phyloP scores from a whole-genome alignment of 1,140 invertebrate genomes.

The Gonioctena quinquepunctata region DNA sequence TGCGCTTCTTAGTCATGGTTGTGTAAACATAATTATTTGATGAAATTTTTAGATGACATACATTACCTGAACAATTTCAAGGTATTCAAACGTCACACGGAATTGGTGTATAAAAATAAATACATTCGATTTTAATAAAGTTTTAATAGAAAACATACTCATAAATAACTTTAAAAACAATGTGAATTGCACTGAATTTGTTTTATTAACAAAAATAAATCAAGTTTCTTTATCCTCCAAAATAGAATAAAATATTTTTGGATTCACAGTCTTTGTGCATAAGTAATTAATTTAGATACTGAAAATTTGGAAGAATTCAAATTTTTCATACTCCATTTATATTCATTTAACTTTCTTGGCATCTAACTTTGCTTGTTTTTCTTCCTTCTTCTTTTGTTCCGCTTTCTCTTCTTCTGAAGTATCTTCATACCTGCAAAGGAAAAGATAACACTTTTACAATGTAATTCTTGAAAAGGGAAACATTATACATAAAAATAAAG shows the following conservation, averaged over 20 bases:
- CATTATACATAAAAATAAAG: no score
- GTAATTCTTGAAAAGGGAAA: no score
- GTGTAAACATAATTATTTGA: no score
- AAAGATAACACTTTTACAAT: no score
- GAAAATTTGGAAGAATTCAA: constrained; percentile 12
- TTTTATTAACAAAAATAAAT: background rate
- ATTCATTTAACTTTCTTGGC: constrained; percentile 26
- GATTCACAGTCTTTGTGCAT: constrained; percentile 16
- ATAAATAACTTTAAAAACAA: constrained; percentile 24
- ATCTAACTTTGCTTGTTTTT: constrained; percentile 29
- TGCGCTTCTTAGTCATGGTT: no score
- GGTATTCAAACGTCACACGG: no score
- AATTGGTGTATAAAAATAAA: background rate
- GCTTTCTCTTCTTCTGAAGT: constrained; percentile 28
- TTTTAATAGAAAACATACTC: constrained; percentile 30
- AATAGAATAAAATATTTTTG: background rate
- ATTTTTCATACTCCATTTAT: background rate
- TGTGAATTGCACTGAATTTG: constrained; percentile 12
- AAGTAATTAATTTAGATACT: background rate
- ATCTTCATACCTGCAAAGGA: constrained; percentile 38
- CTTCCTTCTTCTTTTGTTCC: constrained; percentile 23
- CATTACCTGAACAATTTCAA: no score
- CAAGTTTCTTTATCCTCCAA: background rate
- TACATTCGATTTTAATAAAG: constrained; percentile 1
- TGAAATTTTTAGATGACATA: no score